Conservation (phyloP, 2,797 vertebrate genomes). For the Sebastes miniatus region DNA sequence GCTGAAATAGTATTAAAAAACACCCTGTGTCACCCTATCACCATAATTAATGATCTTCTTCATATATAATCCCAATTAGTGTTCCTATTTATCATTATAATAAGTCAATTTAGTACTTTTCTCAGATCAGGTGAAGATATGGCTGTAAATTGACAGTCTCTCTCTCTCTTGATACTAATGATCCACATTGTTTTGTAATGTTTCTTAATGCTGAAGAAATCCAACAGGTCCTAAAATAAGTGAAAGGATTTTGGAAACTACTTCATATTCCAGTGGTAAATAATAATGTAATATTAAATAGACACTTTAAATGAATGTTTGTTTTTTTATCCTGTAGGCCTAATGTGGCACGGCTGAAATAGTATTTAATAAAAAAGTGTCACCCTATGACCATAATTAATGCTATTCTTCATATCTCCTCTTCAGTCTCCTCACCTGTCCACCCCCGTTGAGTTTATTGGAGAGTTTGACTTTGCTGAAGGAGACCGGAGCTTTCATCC, state of each 20-base stretch:
- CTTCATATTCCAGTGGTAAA: background rate
- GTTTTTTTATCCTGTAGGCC: background rate
- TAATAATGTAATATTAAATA: background rate
- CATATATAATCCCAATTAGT: background rate
- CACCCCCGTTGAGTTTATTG: conserved; percentile 87
- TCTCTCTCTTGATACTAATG: too few relatives aligned
- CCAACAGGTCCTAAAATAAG: background rate
- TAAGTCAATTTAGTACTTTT: background rate
- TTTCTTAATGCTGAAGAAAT: background rate
- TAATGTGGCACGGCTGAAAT: background rate
- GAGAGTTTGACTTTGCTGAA: conserved; percentile 89
- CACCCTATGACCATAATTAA: background rate
- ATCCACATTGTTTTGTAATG: background rate
- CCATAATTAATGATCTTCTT: background rate
- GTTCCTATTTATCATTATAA: background rate
- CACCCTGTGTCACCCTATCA: background rate
- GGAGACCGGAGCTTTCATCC: conserved; percentile 87
- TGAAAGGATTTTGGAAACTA: background rate
- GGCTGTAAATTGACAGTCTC: too few relatives aligned
- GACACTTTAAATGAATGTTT: background rate
- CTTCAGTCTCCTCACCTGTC: conserved; percentile 77
- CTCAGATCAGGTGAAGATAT: background rate
- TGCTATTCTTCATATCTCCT: background rate
- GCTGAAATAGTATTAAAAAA: background rate
- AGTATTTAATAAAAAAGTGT: background rate